phyloP scores from a whole-genome alignment of 2,797 vertebrate genomes.

The Hyperoplus lanceolatus region DNA sequence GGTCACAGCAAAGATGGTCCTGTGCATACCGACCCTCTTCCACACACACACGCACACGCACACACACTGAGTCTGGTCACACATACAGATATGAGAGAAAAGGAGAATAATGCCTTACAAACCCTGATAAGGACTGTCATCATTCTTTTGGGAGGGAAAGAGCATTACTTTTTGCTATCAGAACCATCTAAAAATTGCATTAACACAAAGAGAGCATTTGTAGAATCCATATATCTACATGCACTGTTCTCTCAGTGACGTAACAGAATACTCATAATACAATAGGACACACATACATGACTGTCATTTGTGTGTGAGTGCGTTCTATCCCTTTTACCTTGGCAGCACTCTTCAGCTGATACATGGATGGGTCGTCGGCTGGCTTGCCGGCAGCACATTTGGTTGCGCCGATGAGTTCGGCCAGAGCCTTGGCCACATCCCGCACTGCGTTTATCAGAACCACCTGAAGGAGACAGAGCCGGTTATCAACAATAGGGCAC shows the following conservation, averaged over 20 bases:
- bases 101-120: constrained; percentile 18
- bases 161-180: neutral
- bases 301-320: constrained; percentile 7
- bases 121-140: constrained; percentile 50
- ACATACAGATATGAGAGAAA: constrained; percentile 49
- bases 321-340: constrained; percentile 86
- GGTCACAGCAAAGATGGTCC: constrained; percentile 17
- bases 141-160: constrained; percentile 20
- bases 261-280: constrained; percentile 19
- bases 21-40: constrained; percentile 2
- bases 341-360: constrained; percentile 98
- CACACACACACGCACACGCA: constrained; percentile 24
- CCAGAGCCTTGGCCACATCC: constrained; percentile 97
- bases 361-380: constrained; percentile 98
- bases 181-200: constrained; percentile 28
- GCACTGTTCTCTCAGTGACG: constrained; percentile 15
- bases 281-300: constrained; percentile 12
- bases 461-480: constrained; percentile 86
- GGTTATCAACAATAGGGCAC: constrained; percentile 67
- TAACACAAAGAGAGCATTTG: constrained; percentile 37
- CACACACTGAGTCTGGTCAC: constrained; percentile 22
- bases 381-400: constrained; percentile 97
- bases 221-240: constrained; percentile 26
- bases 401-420: constrained; percentile 97
- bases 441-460: constrained; percentile 98